These are phyloP conservation scores for Lamellibrachia luymesi DNA, from an alignment of 1,140 invertebrate genomes.

Conservation along the genomic window DNA sequence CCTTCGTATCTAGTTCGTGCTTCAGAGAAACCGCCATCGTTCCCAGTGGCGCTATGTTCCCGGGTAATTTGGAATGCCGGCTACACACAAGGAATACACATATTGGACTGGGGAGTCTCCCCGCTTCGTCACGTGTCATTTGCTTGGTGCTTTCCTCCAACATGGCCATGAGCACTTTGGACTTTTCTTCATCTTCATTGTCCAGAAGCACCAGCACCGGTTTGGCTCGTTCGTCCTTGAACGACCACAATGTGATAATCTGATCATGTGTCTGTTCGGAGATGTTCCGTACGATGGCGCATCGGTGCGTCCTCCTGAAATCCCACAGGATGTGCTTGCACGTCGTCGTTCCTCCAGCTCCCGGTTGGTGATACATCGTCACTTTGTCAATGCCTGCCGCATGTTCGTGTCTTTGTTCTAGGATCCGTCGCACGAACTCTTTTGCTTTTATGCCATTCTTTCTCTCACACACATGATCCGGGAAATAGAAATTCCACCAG, in stretches of 20 bases:
- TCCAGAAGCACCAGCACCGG: slow-evolving; percentile 41
- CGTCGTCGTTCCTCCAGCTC: slow-evolving; percentile 42
- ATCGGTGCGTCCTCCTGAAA: slow-evolving; percentile 33
- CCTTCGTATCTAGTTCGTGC: slow-evolving; percentile 32
- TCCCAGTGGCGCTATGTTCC: slow-evolving; percentile 10
- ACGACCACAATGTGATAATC: slow-evolving; percentile 31
- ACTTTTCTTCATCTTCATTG: slow-evolving; percentile 42
- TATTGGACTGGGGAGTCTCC: slow-evolving; percentile 20
- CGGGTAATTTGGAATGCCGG: slow-evolving; percentile 24
- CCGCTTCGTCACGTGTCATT: slow-evolving; percentile 20
- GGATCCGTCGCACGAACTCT: background rate
- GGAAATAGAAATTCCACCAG: slow-evolving; percentile 41
- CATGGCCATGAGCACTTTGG: slow-evolving; percentile 26
- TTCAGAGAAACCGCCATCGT: slow-evolving; percentile 29
- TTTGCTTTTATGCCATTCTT: background rate
- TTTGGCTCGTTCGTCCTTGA: slow-evolving; percentile 32
- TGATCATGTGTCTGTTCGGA: slow-evolving; percentile 37
- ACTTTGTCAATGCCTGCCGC: slow-evolving; percentile 33
- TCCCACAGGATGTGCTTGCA: slow-evolving; percentile 42
- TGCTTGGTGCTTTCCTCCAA: slow-evolving; percentile 34
- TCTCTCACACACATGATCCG: slow-evolving; percentile 36
- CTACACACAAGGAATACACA: slow-evolving; percentile 37
- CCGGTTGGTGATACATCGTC: slow-evolving; percentile 40
- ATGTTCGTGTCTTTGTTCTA: slow-evolving; percentile 30
- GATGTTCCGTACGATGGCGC: slow-evolving; percentile 37